A percentile compares a stretch with the other conserved stretches of the same genome.
Conservation (phyloP, 2,113 vertebrate species). For the Nesogale talazaci region DNA sequence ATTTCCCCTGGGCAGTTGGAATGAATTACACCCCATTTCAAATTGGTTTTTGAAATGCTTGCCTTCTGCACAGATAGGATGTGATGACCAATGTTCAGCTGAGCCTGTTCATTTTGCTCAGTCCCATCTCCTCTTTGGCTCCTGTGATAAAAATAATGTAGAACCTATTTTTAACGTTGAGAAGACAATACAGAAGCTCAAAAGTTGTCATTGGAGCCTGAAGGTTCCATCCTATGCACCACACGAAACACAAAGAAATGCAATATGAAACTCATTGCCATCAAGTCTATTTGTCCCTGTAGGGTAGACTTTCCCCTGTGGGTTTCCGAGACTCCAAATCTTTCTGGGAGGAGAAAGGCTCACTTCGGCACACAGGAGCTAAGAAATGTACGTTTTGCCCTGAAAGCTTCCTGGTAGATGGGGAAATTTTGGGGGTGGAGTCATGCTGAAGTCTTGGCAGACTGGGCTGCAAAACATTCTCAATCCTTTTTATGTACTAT, state of each 20-base stretch:
- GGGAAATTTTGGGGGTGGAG: background rate
- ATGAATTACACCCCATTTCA: background rate
- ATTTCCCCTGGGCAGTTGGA: background rate
- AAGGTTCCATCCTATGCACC: slow-evolving; percentile 6
- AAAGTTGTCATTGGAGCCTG: background rate
- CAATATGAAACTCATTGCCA: no score
- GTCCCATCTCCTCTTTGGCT: background rate
- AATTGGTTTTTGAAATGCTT: background rate
- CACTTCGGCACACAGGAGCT: background rate
- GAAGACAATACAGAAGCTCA: background rate
- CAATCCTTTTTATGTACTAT: background rate
- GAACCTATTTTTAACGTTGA: background rate
- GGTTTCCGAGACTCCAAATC: no score
- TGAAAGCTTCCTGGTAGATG: background rate
- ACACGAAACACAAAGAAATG: no score
- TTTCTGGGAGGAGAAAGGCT: no score
- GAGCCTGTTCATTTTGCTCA: background rate
- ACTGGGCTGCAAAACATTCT: background rate
- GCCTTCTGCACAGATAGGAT: background rate
- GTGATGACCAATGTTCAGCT: background rate
- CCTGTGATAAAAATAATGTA: background rate
- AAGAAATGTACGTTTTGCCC: background rate
- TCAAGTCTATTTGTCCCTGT: no score
- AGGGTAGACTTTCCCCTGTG: no score
- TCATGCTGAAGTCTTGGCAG: background rate